Conservation (phyloP, 1,140 invertebrate species). For the Drosophila gunungcola region DNA sequence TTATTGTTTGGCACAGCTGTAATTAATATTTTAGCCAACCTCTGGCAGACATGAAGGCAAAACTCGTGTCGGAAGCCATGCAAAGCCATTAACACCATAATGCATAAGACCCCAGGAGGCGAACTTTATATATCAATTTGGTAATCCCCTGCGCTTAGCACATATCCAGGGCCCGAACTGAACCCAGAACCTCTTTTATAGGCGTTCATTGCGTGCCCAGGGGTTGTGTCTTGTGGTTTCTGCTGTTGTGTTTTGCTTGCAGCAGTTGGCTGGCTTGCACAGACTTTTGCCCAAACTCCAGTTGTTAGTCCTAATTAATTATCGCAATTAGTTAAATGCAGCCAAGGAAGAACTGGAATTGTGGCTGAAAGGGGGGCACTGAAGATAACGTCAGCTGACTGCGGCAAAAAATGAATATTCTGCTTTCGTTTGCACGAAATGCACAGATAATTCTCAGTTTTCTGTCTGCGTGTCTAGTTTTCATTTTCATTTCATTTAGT, state of each 20-base stretch:
- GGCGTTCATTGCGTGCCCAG: constrained; percentile 47
- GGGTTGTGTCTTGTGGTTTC: constrained; percentile 23
- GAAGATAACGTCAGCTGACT: constrained; percentile 70
- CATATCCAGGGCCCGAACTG: constrained; percentile 13
- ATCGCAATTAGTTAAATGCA: constrained; percentile 78
- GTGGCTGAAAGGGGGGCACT: neutral
- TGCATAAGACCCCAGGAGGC: constrained; percentile 6
- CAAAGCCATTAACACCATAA: constrained; percentile 36
- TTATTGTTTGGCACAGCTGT: neutral
- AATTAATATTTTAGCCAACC: constrained; percentile 14
- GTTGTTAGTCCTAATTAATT: constrained; percentile 79
- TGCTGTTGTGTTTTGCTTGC: constrained; percentile 36
- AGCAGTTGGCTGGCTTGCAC: constrained; percentile 34
- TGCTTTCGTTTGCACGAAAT: constrained; percentile 74
- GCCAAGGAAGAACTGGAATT: constrained; percentile 42
- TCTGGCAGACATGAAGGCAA: constrained; percentile 14
- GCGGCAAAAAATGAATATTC: constrained; percentile 76
- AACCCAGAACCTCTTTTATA: constrained; percentile 19
- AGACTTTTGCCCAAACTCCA: constrained; percentile 39
- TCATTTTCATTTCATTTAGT: constrained; percentile 58
- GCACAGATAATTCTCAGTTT: constrained; percentile 68
- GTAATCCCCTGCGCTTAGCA: constrained; percentile 41
- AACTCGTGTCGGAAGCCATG: constrained; percentile 19
- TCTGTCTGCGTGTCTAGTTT: constrained; percentile 66
- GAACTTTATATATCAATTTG: constrained; percentile 49